phyloP scores from a whole-genome alignment of 1,140 invertebrate genomes.

The Sitobion miscanthi region DNA sequence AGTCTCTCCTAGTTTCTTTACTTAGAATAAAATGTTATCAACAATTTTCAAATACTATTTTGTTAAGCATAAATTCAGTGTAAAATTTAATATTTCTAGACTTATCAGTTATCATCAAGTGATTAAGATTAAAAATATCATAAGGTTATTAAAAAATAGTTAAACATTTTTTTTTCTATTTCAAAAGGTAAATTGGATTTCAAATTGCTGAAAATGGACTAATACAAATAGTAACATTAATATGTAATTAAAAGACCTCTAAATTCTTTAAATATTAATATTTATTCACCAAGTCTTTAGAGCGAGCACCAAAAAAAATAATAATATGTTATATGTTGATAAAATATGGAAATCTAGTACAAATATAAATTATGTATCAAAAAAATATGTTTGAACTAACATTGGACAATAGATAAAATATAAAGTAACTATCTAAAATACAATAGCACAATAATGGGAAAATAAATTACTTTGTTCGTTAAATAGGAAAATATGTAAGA shows the following conservation, averaged over 20 bases:
- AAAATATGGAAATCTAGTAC: background rate
- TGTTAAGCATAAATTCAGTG: background rate
- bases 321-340: background rate
- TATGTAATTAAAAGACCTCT: background rate
- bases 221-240: background rate
- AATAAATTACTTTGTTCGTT: conserved; percentile 30
- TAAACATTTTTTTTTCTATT: background rate
- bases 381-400: background rate
- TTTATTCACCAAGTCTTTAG: background rate
- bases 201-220: background rate
- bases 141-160: background rate
- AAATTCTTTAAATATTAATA: background rate
- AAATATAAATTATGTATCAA: background rate
- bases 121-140: background rate
- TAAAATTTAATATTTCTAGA: background rate
- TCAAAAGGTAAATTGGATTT: background rate
- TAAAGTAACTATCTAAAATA: background rate
- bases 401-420: background rate
- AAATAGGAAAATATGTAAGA: conserved; percentile 8
- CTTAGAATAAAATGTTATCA: background rate
- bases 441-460: background rate
- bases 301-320: conserved; percentile 11
- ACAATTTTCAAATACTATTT: background rate
- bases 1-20: background rate
- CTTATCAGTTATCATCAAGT: background rate